These are phyloP conservation scores for Antheraea assamensis DNA, from an alignment of 2,888 invertebrate species.

Conservation along the genomic window DNA sequence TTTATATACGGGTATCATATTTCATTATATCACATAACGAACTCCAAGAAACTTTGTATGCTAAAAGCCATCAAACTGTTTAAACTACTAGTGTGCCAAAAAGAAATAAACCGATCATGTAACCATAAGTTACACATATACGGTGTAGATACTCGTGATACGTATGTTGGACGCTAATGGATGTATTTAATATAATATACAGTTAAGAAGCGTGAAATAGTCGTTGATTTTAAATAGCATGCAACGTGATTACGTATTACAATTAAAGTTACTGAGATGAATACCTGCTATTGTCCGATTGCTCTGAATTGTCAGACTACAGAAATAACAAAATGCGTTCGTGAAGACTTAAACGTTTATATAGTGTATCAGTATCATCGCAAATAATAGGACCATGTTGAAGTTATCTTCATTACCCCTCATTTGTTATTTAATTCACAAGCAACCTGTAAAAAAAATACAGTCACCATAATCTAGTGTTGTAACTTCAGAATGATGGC, in stretches of 20 bases:
- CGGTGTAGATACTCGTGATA: background rate
- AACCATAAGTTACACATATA: background rate
- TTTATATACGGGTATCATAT: too few relatives aligned
- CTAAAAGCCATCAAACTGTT: too few relatives aligned
- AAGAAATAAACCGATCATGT: background rate
- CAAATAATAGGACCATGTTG: background rate
- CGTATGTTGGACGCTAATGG: background rate
- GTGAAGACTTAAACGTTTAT: constrained; percentile 35
- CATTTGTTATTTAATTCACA: background rate
- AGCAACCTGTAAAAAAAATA: background rate
- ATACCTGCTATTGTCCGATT: constrained; percentile 37
- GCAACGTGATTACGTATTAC: constrained; percentile 35
- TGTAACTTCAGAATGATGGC: constrained; percentile 35
- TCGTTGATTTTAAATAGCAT: constrained; percentile 29
- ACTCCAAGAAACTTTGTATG: too few relatives aligned
- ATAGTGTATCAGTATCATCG: background rate
- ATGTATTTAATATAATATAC: constrained; percentile 2
- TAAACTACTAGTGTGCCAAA: too few relatives aligned
- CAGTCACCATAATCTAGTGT: constrained; percentile 33
- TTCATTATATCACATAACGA: too few relatives aligned
- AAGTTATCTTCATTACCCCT: background rate
- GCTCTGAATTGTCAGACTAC: constrained; percentile 40
- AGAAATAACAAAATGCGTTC: constrained; percentile 41
- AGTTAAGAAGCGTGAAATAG: constrained; percentile 9
- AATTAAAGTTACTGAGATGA: constrained; percentile 45